These are phyloP conservation scores for Phthorimaea operculella DNA, from an alignment of 1,140 invertebrate species.

Conservation along the genomic window DNA sequence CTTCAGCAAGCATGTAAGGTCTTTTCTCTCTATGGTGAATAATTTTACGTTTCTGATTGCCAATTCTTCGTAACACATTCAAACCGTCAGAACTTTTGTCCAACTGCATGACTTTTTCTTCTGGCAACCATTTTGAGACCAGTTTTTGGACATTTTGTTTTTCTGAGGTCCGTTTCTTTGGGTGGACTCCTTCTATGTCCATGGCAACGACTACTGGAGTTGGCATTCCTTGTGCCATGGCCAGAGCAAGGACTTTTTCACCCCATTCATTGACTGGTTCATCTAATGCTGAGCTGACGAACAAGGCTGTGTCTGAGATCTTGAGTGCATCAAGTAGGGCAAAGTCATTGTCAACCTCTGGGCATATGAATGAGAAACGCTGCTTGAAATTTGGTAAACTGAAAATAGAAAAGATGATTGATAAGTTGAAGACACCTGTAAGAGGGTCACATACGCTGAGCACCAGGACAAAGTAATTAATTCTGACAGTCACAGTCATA, in stretches of 20 bases:
- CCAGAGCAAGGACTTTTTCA: slow-evolving; percentile 76
- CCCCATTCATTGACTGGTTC: slow-evolving; percentile 81
- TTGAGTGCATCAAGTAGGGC: slow-evolving; percentile 85
- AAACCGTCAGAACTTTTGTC: slow-evolving; percentile 82
- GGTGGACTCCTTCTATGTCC: slow-evolving; percentile 77
- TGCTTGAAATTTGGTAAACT: slow-evolving; percentile 88
- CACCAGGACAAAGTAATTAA: too few relatives aligned
- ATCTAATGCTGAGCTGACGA: slow-evolving; percentile 75
- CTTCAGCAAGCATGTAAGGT: slow-evolving; percentile 84
- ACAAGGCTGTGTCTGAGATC: slow-evolving; percentile 83
- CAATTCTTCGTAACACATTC: slow-evolving; percentile 82
- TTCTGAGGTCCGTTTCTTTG: slow-evolving; percentile 78
- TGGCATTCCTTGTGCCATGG: slow-evolving; percentile 86
- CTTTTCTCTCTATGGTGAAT: slow-evolving; percentile 81
- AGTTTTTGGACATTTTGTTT: slow-evolving; percentile 82
- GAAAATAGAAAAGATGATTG: slow-evolving; percentile 32
- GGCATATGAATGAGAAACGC: slow-evolving; percentile 81
- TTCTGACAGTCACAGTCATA: too few relatives aligned
- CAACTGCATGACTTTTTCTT: slow-evolving; percentile 82
- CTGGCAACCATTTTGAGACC: slow-evolving; percentile 82
- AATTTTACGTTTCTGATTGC: slow-evolving; percentile 81
- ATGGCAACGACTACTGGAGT: slow-evolving; percentile 81
- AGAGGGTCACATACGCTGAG: too few relatives aligned
- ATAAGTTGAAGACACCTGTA: too few relatives aligned
- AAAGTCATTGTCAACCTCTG: slow-evolving; percentile 77